Evolutionary conservation across 2,113 vertebrate genomes (phyloP), one percentile per base, ranked within the genome.

Genomic region (Psophia crepitans): DNA sequence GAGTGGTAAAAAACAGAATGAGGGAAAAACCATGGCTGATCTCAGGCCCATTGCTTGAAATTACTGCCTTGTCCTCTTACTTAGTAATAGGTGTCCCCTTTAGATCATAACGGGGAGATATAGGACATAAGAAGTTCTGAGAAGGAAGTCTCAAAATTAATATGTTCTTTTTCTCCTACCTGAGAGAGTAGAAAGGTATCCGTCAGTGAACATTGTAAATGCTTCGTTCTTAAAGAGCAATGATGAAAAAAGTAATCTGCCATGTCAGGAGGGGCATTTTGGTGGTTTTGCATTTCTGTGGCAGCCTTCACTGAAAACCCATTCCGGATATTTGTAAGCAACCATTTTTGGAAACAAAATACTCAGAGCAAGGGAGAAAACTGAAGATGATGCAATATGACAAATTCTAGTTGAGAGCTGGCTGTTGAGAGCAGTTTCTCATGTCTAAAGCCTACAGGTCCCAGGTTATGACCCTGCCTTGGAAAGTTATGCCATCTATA

Each of bases 251-350:
- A 43, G 7, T 30, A 39, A 76, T 44, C 49, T 37, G 8, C 5
- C 1, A 1, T 28, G 9, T 14, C 0, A 0, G 43, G 30, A 60
- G 20, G n/a, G 0, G 0, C 9, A 2, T 51, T 80, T 27, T 65
- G 56, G 12, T 70, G 57, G 26, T 54, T 82, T 37, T 78, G 37
- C 7, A 51, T 84, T 89, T 79, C 46, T 84, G 12, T 43, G 32
- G 27, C 32, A 75, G 51, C 68, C 26, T 80, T 63, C 54, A 58
- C 26, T 37, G 16, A 43, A 80, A 79, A 43, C 7, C 33, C 74
- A 9, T 49, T 63, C 17, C 78, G 49, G 3, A 8, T 69, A 69
- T 32, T 71, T 80, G 48, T 48, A 60, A 83, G 28, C 35, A 94
- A 63, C 0, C 2, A 1, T 23, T 84, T 61, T 54, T 35, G 7